Percentiles rank a stretch among this genome's conserved stretches.
phyloP scores from a whole-genome alignment of 2,888 invertebrate species.

The Apamea monoglypha region DNA sequence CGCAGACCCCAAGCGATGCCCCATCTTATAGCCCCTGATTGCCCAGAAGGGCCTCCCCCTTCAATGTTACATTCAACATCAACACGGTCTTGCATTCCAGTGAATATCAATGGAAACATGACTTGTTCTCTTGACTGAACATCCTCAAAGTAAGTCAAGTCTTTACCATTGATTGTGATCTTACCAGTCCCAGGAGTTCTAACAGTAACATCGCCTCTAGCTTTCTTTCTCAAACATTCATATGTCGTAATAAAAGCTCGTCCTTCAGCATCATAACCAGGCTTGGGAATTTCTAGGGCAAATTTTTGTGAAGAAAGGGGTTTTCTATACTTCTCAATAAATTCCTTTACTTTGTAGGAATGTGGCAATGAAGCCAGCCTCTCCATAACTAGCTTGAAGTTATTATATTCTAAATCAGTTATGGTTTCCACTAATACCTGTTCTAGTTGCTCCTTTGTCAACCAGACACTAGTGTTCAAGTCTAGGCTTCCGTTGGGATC shows the following conservation, averaged over 20 bases:
- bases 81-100: slow-evolving; percentile 93
- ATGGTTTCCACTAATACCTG: slow-evolving; percentile 92
- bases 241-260: slow-evolving; percentile 93
- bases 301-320: slow-evolving; percentile 90
- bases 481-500: slow-evolving; percentile 91
- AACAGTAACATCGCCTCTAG: slow-evolving; percentile 95
- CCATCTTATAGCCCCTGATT: slow-evolving; percentile 97
- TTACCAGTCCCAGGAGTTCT: slow-evolving; percentile 95
- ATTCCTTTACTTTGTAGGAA: slow-evolving; percentile 92
- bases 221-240: slow-evolving; percentile 93
- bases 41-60: slow-evolving; percentile 94
- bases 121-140: slow-evolving; percentile 95
- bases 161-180: slow-evolving; percentile 94
- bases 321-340: slow-evolving; percentile 93
- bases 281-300: slow-evolving; percentile 92
- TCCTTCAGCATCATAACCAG: slow-evolving; percentile 92
- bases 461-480: slow-evolving; percentile 88
- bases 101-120: slow-evolving; percentile 96
- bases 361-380: slow-evolving; percentile 93
- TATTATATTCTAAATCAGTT: slow-evolving; percentile 92
- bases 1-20: slow-evolving; percentile 96
- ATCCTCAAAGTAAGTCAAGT: slow-evolving; percentile 94
- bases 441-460: slow-evolving; percentile 92
- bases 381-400: slow-evolving; percentile 93
- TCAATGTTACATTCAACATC: slow-evolving; percentile 95